Percentiles rank a stretch among this genome's conserved stretches.
Conservation (phyloP, 2,888 invertebrate genomes). For the Phaedon cochleariae region DNA sequence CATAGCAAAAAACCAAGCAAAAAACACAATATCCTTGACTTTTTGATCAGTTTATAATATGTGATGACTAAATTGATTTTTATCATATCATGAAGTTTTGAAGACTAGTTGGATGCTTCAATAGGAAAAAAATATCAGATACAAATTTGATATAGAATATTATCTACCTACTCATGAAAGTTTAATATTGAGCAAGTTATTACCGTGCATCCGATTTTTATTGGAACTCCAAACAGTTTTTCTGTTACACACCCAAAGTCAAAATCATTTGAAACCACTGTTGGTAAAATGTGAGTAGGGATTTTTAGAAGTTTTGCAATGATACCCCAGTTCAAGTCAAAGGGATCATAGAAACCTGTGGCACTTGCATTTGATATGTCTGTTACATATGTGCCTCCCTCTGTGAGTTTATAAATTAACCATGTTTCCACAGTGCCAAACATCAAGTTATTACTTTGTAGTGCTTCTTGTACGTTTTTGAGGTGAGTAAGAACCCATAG, state of each 20-base stretch:
- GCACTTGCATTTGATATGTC: constrained; percentile 93
- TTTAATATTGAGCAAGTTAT: constrained; percentile 54
- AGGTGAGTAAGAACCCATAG: constrained; percentile 82
- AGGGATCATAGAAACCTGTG: constrained; percentile 94
- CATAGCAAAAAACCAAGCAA: too few relatives aligned
- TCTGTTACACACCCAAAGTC: constrained; percentile 75
- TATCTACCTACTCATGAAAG: too few relatives aligned
- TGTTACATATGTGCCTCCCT: constrained; percentile 73
- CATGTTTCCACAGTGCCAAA: constrained; percentile 94
- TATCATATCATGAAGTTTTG: too few relatives aligned
- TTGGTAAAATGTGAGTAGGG: constrained; percentile 79
- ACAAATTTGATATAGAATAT: too few relatives aligned
- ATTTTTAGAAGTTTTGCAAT: constrained; percentile 79
- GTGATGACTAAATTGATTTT: too few relatives aligned
- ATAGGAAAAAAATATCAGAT: too few relatives aligned
- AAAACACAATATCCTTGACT: background rate
- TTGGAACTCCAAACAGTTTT: constrained; percentile 76
- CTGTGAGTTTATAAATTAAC: constrained; percentile 85
- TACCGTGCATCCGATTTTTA: constrained; percentile 83
- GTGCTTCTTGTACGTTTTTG: constrained; percentile 72
- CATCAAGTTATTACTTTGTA: constrained; percentile 71
- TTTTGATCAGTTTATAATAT: too few relatives aligned
- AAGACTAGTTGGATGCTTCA: too few relatives aligned
- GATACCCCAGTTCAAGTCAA: constrained; percentile 84
- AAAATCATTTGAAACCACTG: constrained; percentile 79